phyloP scores from a whole-genome alignment of 2,113 vertebrate genomes.

The Antennarius striatus region DNA sequence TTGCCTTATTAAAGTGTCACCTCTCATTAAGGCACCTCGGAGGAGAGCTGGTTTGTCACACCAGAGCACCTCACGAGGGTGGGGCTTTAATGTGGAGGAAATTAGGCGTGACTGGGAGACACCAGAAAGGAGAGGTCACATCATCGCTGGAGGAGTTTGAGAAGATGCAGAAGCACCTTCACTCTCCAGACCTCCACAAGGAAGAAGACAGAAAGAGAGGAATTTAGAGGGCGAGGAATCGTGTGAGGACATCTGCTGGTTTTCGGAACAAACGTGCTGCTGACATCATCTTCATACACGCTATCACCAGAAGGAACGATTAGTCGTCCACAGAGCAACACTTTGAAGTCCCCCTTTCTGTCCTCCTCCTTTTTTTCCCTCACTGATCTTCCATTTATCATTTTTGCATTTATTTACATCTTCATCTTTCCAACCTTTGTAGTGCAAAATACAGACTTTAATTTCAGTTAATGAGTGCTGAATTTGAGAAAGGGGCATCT shows the following conservation, averaged over 20 bases:
- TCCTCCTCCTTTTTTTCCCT: neutral
- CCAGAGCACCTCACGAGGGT: slow-evolving; percentile 29
- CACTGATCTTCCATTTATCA: slow-evolving; percentile 16
- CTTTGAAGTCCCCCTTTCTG: slow-evolving; percentile 67
- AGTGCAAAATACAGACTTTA: slow-evolving; percentile 70
- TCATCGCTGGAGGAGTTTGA: slow-evolving; percentile 48
- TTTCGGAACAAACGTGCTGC: slow-evolving; percentile 46
- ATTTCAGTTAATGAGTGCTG: slow-evolving; percentile 68
- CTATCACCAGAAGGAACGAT: slow-evolving; percentile 55
- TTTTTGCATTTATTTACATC: slow-evolving; percentile 66
- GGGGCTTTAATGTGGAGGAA: slow-evolving; percentile 62
- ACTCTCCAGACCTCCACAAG: slow-evolving; percentile 20
- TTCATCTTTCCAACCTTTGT: slow-evolving; percentile 68
- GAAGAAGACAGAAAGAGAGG: neutral
- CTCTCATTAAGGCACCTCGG: slow-evolving; percentile 52
- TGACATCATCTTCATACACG: slow-evolving; percentile 31
- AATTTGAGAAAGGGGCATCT: slow-evolving; percentile 24
- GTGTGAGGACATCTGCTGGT: slow-evolving; percentile 9
- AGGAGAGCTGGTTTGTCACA: slow-evolving; percentile 22
- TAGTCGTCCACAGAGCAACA: slow-evolving; percentile 20
- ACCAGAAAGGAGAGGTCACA: slow-evolving; percentile 35
- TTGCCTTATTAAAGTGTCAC: slow-evolving; percentile 47
- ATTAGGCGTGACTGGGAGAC: slow-evolving; percentile 38
- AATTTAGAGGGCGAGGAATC: slow-evolving; percentile 1
- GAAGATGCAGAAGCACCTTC: slow-evolving; percentile 38